Percentiles rank a stretch among this genome's conserved stretches.
These are phyloP conservation scores for Latrodectus elegans DNA, from an alignment of 2,888 invertebrate genomes.

Conservation along the genomic window DNA sequence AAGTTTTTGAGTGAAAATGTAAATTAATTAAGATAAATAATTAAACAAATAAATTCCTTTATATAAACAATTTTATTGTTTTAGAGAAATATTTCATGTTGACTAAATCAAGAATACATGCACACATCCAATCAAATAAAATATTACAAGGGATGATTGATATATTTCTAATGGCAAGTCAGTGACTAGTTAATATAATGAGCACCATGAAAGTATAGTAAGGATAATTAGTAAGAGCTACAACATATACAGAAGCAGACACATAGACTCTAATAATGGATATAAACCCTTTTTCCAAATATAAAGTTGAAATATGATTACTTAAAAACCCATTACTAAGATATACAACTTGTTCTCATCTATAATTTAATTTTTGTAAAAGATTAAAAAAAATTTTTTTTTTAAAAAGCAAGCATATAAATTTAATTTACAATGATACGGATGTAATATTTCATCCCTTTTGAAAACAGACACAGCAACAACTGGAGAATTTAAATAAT, in stretches of 20 bases:
- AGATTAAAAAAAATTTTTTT: not conserved
- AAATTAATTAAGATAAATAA: no score
- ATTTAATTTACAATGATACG: not conserved
- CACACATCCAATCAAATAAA: conserved; percentile 60
- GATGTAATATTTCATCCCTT: no score
- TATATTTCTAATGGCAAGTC: conserved; percentile 67
- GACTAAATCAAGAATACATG: conserved; percentile 67
- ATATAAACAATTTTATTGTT: conserved; percentile 65
- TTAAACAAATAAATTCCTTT: not conserved
- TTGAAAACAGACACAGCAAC: not conserved
- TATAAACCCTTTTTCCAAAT: not conserved
- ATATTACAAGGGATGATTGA: conserved; percentile 57
- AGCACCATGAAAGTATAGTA: conserved; percentile 58
- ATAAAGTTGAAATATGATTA: no score
- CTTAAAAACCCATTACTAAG: not conserved
- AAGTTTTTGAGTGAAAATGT: no score
- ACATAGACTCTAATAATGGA: not conserved
- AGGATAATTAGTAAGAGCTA: conserved; percentile 44
- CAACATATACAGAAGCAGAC: conserved; percentile 52
- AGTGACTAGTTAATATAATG: conserved; percentile 63
- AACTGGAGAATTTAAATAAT: not conserved
- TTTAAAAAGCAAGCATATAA: not conserved
- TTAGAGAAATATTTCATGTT: conserved; percentile 67
- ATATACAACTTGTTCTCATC: not conserved
- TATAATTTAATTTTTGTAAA: not conserved